A percentile compares a stretch with the other conserved stretches of the same genome.
Conservation (phyloP, 1,140 invertebrate genomes). For the Drosophila pruinosa region DNA sequence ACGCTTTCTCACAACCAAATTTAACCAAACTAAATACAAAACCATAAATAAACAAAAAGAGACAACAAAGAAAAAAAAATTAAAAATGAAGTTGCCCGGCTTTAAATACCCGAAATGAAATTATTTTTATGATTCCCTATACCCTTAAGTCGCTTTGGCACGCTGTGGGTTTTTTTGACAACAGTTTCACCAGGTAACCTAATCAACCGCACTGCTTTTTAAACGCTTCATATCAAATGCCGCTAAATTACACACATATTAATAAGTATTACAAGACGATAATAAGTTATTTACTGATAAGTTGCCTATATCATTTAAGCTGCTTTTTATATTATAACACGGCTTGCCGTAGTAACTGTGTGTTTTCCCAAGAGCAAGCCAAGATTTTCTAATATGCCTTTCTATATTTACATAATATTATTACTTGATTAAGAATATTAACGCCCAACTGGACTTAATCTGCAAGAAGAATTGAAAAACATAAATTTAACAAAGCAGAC, state of each 20-base stretch:
- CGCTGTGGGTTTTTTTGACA: conserved; percentile 83
- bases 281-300: conserved; percentile 17
- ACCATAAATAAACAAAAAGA: conserved; percentile 25
- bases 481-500: too few relatives aligned
- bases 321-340: conserved; percentile 17
- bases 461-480: too few relatives aligned
- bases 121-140: conserved; percentile 51
- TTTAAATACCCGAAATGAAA: conserved; percentile 48
- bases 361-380: background rate
- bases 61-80: conserved; percentile 11
- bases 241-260: conserved; percentile 37
- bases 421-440: background rate
- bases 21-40: conserved; percentile 5
- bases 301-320: conserved; percentile 35
- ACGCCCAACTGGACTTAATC: background rate
- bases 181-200: conserved; percentile 83
- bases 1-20: conserved; percentile 41
- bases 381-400: background rate
- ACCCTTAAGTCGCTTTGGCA: conserved; percentile 85
- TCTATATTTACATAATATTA: background rate
- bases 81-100: conserved; percentile 29
- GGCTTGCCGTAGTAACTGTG: conserved; percentile 15
- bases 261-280: conserved; percentile 47
- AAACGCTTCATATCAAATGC: conserved; percentile 59
- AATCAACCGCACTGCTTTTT: conserved; percentile 81